Evolutionary conservation across 2,113 vertebrate species (phyloP), one percentile per base, ranked within the genome.

Genomic region (Elephantulus edwardii): DNA sequence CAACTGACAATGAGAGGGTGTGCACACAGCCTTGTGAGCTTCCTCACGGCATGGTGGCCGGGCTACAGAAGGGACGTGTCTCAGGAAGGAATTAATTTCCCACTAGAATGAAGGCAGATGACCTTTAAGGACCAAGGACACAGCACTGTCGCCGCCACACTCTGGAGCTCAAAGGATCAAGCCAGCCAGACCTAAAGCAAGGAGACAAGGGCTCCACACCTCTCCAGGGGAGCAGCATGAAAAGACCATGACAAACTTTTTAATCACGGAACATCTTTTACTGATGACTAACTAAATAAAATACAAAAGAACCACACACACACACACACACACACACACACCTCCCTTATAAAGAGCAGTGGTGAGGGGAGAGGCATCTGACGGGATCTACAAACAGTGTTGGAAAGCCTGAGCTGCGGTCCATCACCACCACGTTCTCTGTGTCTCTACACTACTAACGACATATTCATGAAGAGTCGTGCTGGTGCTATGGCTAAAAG

Each of bases 321-420:
- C n/a, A n/a, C n/a, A n/a, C n/a, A n/a, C n/a, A n/a, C n/a, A n/a
- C n/a, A n/a, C n/a, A n/a, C n/a, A n/a, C n/a, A n/a, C 17, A 16
- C 86, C 54, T 72, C 8, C 1, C 6, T 38, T 9, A 1, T 9
- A 42, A 3, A 0, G 3, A 74, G 33, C 28, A 35, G 6, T 30
- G 50, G 12, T 0, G 6, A 1, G 46, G 7, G 38, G 11, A 8
- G n/a, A 54, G 38, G 56, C 6, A 28, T 30, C 64, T 1, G 35
- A 40, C 6, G 4, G 46, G 10, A 26, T 38, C 33, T 28, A 44
- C 35, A 46, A 46, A 8, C 1, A 1, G 33, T 26, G 50, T n/a
- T 16, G 26, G 28, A 33, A 30, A 42, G 28, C 17, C 1, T 6
- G 3, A 6, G 14, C 5, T 2, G 1, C 26, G 38, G 2, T 5